Conservation (phyloP, 2,888 invertebrate genomes). For the Synergus japonicus region DNA sequence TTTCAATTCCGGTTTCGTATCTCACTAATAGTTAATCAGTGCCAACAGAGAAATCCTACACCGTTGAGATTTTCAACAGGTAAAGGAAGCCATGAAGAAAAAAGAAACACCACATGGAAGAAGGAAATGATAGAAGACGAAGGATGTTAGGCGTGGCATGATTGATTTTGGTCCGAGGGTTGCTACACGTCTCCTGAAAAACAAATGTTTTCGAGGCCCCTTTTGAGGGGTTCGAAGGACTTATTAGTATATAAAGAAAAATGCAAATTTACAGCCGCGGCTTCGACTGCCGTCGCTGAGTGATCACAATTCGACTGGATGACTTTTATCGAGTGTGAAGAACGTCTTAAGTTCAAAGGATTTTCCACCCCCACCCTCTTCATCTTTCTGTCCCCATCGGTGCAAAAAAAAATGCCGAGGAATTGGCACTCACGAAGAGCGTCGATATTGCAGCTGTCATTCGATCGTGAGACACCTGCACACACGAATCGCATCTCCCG, state of each 20-base stretch:
- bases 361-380: constrained; percentile 46
- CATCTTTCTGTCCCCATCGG: constrained; percentile 42
- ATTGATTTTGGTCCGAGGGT: constrained; percentile 72
- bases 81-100: background rate
- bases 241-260: constrained; percentile 43
- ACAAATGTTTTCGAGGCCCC: constrained; percentile 49
- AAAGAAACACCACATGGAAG: constrained; percentile 35
- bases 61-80: background rate
- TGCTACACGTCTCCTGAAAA: constrained; percentile 71
- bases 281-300: constrained; percentile 27
- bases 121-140: constrained; percentile 46
- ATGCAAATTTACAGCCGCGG: background rate
- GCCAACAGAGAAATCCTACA: background rate
- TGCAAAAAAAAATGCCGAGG: constrained; percentile 55
- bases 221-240: constrained; percentile 51
- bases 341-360: constrained; percentile 45
- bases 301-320: constrained; percentile 53
- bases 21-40: constrained; percentile 4
- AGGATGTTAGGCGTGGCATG: constrained; percentile 66
- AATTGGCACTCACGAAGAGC: constrained; percentile 53
- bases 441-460: constrained; percentile 40
- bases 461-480: constrained; percentile 29
- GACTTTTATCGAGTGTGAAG: constrained; percentile 46
- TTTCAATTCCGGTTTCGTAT: background rate
- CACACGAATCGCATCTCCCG: constrained; percentile 40